A percentile compares a stretch with the other conserved stretches of the same genome.
Evolutionary conservation across 2,888 invertebrate species (phyloP).

Genomic region (Osmoderma eremita): DNA sequence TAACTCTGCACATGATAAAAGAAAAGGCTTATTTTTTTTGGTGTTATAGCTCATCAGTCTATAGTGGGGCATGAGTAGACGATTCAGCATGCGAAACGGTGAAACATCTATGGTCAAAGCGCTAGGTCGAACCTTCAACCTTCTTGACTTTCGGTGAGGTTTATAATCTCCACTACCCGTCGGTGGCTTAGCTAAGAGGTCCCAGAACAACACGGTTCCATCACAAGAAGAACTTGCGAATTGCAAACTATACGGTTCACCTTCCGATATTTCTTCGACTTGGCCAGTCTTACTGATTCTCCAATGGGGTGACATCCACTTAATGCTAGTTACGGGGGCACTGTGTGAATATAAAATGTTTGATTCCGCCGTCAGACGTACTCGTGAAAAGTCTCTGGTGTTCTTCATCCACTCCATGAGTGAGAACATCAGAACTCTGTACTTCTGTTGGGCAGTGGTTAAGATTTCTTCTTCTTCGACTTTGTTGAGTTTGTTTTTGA

Average conservation of each 20-base stretch:
- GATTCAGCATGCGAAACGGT: slow-evolving; percentile 69
- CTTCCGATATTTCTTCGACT: slow-evolving; percentile 62
- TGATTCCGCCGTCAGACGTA: slow-evolving; percentile 72
- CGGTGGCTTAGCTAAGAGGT: slow-evolving; percentile 67
- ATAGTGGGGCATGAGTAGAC: slow-evolving; percentile 72
- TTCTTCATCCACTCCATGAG: slow-evolving; percentile 77
- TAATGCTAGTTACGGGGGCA: slow-evolving; percentile 71
- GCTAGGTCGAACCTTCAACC: slow-evolving; percentile 67
- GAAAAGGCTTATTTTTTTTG: slow-evolving; percentile 54
- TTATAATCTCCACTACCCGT: slow-evolving; percentile 23
- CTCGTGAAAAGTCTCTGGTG: slow-evolving; percentile 68
- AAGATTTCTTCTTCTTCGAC: slow-evolving; percentile 72
- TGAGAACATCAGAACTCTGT: slow-evolving; percentile 69
- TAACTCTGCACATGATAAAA: slow-evolving; percentile 56
- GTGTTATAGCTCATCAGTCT: slow-evolving; percentile 64
- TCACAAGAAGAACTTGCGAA: slow-evolving; percentile 75
- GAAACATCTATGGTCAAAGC: slow-evolving; percentile 71
- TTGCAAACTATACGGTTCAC: slow-evolving; percentile 66
- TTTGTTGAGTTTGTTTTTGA: slow-evolving; percentile 71
- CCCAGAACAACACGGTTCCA: slow-evolving; percentile 77
- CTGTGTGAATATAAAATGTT: slow-evolving; percentile 72
- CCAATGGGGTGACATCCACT: slow-evolving; percentile 75
- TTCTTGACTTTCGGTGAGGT: slow-evolving; percentile 52
- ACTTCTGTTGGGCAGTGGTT: slow-evolving; percentile 71
- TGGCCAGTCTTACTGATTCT: slow-evolving; percentile 70